Evolutionary conservation across 2,888 invertebrate species (phyloP).

Genomic region (Rutpela maculata): DNA sequence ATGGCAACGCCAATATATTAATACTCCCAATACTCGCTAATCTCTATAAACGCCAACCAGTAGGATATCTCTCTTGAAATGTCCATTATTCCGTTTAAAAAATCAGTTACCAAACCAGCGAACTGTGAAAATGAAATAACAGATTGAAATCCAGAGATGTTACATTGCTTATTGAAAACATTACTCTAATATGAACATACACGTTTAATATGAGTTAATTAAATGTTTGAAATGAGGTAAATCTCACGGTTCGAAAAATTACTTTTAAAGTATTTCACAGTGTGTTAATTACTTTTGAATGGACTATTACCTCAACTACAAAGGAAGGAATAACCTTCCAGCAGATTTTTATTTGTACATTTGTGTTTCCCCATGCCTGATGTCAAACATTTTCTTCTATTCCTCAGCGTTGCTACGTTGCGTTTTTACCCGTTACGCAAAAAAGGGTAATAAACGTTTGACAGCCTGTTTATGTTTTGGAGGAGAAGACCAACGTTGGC

Average conservation of each 20-base stretch:
- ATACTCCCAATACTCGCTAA: constrained; percentile 1
- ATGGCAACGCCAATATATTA: not conserved
- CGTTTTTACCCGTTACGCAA: no score
- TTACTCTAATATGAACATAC: not conserved
- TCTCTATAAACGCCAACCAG: not conserved
- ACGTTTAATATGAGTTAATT: not conserved
- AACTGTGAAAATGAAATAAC: not conserved
- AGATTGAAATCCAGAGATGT: not conserved
- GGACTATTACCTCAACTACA: not conserved
- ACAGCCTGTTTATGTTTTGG: no score
- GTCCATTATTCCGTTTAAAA: not conserved
- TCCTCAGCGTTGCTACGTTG: no score
- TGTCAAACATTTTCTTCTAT: no score
- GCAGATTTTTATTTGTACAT: not conserved
- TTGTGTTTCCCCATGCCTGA: not conserved
- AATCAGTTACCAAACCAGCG: not conserved
- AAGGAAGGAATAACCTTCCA: not conserved
- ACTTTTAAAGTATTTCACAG: not conserved
- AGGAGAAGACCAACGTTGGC: no score
- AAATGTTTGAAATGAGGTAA: not conserved
- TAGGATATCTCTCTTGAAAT: not conserved
- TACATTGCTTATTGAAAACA: not conserved
- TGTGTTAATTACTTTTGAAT: not conserved
- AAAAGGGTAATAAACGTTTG: no score
- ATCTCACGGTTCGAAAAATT: not conserved